Evolutionary conservation across 2,113 vertebrate species (phyloP).

Genomic region (Phaethornis superciliosus): DNA sequence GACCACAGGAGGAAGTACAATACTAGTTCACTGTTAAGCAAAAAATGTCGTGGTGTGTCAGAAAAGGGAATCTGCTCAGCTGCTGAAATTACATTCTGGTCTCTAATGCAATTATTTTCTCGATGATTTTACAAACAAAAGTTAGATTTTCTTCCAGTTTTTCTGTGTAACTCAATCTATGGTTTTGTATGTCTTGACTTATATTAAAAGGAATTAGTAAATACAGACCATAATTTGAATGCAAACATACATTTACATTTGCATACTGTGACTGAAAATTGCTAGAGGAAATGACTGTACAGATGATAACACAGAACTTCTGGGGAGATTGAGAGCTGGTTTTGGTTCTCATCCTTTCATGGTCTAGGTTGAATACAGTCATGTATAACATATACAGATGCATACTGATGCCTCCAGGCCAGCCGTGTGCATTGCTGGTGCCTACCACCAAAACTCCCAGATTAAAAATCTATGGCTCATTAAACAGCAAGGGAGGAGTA

Average conservation of each 20-base stretch:
- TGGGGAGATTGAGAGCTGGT: background rate
- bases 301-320: background rate
- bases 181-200: background rate
- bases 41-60: background rate
- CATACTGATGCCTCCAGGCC: background rate
- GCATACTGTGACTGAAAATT: background rate
- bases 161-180: background rate
- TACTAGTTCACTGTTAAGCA: accelerated
- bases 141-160: background rate
- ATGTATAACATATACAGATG: background rate
- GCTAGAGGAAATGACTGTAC: background rate
- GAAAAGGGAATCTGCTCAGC: background rate
- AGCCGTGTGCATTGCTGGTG: constrained; percentile 42
- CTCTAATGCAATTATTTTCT: background rate
- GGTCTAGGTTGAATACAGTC: background rate
- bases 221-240: background rate
- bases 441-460: constrained; percentile 63
- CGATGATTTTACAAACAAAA: background rate
- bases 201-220: background rate
- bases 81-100: background rate
- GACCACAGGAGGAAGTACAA: background rate
- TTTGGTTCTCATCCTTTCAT: background rate
- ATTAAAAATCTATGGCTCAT: constrained; percentile 80
- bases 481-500: constrained; percentile 77
- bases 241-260: background rate